These are phyloP conservation scores for Aeoliscus strigatus DNA, from an alignment of 2,797 vertebrate species.

Conservation along the genomic window DNA sequence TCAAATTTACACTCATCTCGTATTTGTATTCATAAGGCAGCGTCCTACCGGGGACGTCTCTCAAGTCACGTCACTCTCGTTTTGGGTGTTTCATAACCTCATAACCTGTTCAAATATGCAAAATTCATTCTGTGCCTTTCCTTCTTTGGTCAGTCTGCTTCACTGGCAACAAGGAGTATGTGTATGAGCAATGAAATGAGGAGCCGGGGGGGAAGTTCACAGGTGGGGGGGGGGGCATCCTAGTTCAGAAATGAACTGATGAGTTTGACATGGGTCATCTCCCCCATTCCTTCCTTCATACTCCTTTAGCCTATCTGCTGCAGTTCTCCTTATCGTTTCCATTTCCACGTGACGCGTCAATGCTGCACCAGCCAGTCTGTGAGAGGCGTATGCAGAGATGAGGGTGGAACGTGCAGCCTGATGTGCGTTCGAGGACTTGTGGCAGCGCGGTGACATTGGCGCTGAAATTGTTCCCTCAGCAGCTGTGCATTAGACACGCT, in stretches of 20 bases:
- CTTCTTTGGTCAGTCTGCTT: slow-evolving; percentile 41
- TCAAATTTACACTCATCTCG: slow-evolving; percentile 27
- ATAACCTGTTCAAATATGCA: slow-evolving; percentile 51
- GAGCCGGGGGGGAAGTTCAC: too few relatives aligned
- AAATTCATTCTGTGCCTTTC: slow-evolving; percentile 53
- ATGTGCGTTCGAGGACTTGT: slow-evolving; percentile 26
- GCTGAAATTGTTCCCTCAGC: slow-evolving; percentile 45
- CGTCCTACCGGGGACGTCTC: slow-evolving; percentile 42
- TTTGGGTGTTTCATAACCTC: slow-evolving; percentile 66
- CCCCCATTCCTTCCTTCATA: too few relatives aligned
- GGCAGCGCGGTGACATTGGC: slow-evolving; percentile 25
- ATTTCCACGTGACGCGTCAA: slow-evolving; percentile 11
- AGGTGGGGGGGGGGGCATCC: too few relatives aligned
- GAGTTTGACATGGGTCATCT: too few relatives aligned
- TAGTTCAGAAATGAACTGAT: too few relatives aligned
- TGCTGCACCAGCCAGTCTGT: slow-evolving; percentile 2
- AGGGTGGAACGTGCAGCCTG: slow-evolving; percentile 1
- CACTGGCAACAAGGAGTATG: slow-evolving; percentile 46
- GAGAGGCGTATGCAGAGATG: slow-evolving; percentile 1
- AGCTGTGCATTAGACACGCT: slow-evolving; percentile 65
- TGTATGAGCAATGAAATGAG: slow-evolving; percentile 25
- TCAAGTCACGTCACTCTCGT: slow-evolving; percentile 45
- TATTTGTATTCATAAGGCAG: slow-evolving; percentile 49
- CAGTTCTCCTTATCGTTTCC: slow-evolving; percentile 16
- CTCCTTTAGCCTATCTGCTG: too few relatives aligned